Base-by-base conservation (phyloP, 1,140 invertebrate genomes). In the Diploscapter pachys region DNA sequence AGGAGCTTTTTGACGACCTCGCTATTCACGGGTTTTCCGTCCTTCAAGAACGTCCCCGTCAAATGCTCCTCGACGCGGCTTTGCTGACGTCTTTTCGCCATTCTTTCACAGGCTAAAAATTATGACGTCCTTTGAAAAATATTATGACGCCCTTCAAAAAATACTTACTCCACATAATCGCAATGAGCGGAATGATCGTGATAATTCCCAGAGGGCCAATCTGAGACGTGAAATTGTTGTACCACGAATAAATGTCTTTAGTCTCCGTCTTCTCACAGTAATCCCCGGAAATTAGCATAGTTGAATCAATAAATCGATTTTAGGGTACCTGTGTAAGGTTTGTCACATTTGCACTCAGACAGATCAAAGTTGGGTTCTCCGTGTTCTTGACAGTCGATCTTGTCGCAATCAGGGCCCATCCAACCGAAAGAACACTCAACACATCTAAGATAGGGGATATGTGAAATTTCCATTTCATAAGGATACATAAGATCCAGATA, bases 371-470 rank as follows among this genome's bases (percentile, higher is more conserved):
- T 74, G 5, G 73, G 63, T 57, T 66, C 56, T 62, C 73, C 73
- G 48, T 74, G 64, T n/a, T 67, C 73, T 11, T 74, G 54, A 55
- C 73, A 74, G 54, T 74, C 73, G 53, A 74, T 74, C 4, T 59
- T 61, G 48, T 74, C 73, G 63, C 73, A 74, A 13, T 74, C 73
- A 11, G 66, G 3, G 0, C 73, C 73, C 9, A 57, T 54, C 73
- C 73, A 74, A 55, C 73, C 73, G 5, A 51, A 5, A 48, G 62
- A 51, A n/a, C 73, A 74, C 54, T 74, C 56, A 50, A 69, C 31
- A 11, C 73, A 74, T 59, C 72, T 73, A 13, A 31, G 6, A 59
- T 59, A 31, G 31, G 31, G 31, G 31, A 31, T 31, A 31, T 31
- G 31, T 31, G 31, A 31, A 31, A 31, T 13, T 13, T 2, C 13